Evolutionary conservation across 1,140 invertebrate species (phyloP), one percentile per base, ranked within the genome.

Genomic region (Zaprionus inermis): DNA sequence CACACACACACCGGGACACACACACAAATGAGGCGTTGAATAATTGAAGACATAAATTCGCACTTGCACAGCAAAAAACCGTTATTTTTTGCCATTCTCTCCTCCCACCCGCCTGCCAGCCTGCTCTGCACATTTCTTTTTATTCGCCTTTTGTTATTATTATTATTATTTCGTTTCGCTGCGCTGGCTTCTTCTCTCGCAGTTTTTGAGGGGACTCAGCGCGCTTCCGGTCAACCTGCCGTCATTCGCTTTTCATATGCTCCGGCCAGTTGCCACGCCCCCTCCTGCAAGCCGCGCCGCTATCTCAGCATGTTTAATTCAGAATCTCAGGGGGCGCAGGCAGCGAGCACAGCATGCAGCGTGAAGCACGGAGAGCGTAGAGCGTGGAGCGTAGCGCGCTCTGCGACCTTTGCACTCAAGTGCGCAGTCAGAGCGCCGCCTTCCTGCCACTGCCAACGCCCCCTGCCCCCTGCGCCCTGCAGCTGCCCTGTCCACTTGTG

Each of bases 41-140:
- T 88, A 88, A 88, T 88, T 88, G 85, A 88, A 88, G 84, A 88
- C 84, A 89, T 88, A 90, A 88, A 89, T 88, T 88, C 84, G 85
- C 85, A 88, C 84, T 89, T 88, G 84, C 80, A 76, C 67, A 76
- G 36, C 46, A 32, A 79, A 81, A 64, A 46, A 24, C 34, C 73
- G 76, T 86, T 83, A 77, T 81, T 78, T 82, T 64, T 79, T 69
- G 76, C 71, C 24, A 1, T 28, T 9, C 24, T 10, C 10, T 18
- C 44, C 3, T 52, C 22, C 14, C 5, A 10, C 18, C 4, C 46
- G 51, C 46, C 11, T 22, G 41, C 32, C 41, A n/a, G n/a, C 5
- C 10, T 51, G 3, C 16, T 51, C 22, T 24, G n/a, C 38, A n/a
- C 22, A 22, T 51, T 51, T 28, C 6, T 9, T 30, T 38, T 54